Evolutionary conservation across 2,797 vertebrate species (phyloP).

Genomic region (Cyclura pinguis): DNA sequence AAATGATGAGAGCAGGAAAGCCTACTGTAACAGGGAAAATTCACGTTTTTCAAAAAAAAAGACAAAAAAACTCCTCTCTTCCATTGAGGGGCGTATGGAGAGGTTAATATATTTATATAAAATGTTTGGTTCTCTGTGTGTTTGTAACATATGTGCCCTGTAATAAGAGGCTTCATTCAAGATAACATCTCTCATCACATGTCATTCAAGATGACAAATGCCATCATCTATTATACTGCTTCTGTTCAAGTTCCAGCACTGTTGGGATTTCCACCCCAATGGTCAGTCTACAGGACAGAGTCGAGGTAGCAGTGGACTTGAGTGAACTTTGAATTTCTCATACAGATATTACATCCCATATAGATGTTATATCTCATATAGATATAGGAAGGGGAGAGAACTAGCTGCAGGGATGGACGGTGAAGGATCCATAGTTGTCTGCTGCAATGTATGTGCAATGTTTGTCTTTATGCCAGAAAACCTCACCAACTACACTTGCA

Average conservation of each 20-base stretch:
- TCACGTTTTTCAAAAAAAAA: slow-evolving; percentile 9
- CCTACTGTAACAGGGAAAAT: slow-evolving; percentile 53
- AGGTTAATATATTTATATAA: slow-evolving; percentile 36
- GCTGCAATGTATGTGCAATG: too few species aligned
- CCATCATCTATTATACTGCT: slow-evolving; percentile 34
- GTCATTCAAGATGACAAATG: slow-evolving; percentile 37
- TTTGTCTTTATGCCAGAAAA: too few species aligned
- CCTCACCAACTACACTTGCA: too few species aligned
- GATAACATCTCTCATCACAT: slow-evolving; percentile 45
- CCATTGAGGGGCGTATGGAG: slow-evolving; percentile 4
- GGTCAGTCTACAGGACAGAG: background rate
- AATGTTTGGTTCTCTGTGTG: slow-evolving; percentile 21
- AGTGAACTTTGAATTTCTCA: background rate
- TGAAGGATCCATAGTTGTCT: too few species aligned
- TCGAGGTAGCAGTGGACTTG: background rate
- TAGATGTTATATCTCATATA: too few species aligned
- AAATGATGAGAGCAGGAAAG: slow-evolving; percentile 84
- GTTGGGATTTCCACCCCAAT: background rate
- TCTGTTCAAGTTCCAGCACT: slow-evolving; percentile 9
- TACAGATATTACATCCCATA: too few species aligned
- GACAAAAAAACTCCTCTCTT: slow-evolving; percentile 18
- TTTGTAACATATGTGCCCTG: fast-evolving
- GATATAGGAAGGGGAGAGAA: too few species aligned
- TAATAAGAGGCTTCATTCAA: slow-evolving; percentile 34
- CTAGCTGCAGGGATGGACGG: too few species aligned